A percentile compares a stretch with the other conserved stretches of the same genome.
These are phyloP conservation scores for Ahaetulla prasina DNA, from an alignment of 2,113 vertebrate genomes.

Conservation along the genomic window DNA sequence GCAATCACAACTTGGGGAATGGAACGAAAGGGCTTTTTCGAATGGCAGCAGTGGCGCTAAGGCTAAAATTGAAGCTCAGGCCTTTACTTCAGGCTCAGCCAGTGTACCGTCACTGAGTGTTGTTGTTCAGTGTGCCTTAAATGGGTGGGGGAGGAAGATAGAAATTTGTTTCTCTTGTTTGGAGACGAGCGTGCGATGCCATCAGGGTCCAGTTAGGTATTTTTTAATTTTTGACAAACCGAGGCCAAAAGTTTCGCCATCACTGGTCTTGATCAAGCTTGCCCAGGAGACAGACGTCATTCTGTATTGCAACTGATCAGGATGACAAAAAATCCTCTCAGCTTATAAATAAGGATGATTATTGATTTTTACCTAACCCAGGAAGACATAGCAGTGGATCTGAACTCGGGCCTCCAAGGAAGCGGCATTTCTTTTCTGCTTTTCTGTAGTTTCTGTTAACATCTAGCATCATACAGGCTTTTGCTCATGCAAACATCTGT, in stretches of 20 bases:
- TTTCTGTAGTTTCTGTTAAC: not conserved
- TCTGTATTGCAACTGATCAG: not conserved
- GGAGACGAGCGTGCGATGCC: not conserved
- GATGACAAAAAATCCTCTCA: not conserved
- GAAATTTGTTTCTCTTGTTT: not conserved
- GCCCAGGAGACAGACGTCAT: not conserved
- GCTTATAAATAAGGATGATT: not conserved
- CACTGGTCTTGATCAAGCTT: not conserved
- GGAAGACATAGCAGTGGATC: not conserved
- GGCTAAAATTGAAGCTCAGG: not conserved
- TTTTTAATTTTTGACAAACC: not conserved
- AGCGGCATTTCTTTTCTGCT: not conserved
- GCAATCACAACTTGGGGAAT: not conserved
- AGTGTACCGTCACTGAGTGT: not conserved
- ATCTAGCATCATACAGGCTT: not conserved
- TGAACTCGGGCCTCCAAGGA: not conserved
- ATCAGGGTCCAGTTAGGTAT: not conserved
- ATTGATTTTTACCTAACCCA: not conserved
- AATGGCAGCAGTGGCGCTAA: not conserved
- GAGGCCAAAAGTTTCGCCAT: not conserved
- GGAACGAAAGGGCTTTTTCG: rapidly evolving
- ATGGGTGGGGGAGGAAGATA: not conserved
- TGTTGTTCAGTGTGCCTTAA: not conserved
- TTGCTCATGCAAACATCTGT: not conserved
- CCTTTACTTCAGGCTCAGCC: not conserved